phyloP scores from a whole-genome alignment of 2,113 vertebrate genomes.

The Passer domesticus region DNA sequence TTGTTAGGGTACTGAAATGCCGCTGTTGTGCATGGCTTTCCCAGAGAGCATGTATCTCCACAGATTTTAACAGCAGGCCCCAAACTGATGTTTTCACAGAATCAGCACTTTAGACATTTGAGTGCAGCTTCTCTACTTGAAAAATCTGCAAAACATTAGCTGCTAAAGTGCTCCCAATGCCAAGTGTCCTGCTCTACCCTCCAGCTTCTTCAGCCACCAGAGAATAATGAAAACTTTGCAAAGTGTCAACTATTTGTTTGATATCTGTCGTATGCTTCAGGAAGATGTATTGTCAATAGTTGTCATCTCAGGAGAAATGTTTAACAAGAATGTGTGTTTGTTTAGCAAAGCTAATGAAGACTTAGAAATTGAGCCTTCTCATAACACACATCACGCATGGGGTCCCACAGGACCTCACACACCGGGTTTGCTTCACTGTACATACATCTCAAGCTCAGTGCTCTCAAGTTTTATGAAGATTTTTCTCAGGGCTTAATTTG shows the following conservation, averaged over 20 bases:
- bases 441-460: rapidly evolving
- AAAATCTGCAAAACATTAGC: background rate
- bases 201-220: background rate
- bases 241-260: background rate
- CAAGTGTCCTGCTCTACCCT: background rate
- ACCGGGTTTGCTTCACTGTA: background rate
- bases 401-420: background rate
- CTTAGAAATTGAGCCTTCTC: background rate
- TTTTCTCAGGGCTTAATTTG: slow-evolving; percentile 40
- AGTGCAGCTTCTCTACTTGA: background rate
- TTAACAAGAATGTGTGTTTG: background rate
- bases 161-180: background rate
- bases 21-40: background rate
- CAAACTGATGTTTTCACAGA: background rate
- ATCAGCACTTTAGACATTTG: background rate
- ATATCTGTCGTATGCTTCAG: background rate
- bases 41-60: rapidly evolving
- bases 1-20: background rate
- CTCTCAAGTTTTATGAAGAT: background rate
- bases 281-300: slow-evolving; percentile 22
- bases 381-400: background rate
- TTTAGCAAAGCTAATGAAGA: background rate
- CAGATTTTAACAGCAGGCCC: background rate
- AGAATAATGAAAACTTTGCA: background rate
- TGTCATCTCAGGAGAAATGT: background rate